Percentiles rank a stretch among this genome's conserved stretches.
phyloP scores from a whole-genome alignment of 2,797 vertebrate species.

The Oreortyx pictus region DNA sequence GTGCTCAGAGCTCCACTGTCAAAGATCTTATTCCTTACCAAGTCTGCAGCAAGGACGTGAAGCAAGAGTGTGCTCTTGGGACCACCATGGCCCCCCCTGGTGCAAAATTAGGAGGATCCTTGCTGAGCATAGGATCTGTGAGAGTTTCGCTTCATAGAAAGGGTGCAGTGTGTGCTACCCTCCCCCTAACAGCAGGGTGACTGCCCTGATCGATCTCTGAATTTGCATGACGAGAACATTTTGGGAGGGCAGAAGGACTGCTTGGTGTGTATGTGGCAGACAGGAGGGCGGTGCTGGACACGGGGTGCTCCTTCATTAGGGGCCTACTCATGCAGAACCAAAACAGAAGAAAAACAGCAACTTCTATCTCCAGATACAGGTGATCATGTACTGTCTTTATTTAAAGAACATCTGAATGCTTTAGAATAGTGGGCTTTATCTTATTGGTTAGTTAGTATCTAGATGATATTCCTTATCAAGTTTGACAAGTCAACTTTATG shows the following conservation, averaged over 20 bases:
- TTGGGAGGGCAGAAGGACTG: background rate
- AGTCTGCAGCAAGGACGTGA: background rate
- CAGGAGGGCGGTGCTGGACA: background rate
- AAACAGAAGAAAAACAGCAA: background rate
- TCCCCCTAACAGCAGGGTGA: background rate
- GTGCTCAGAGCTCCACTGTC: background rate
- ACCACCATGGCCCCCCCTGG: background rate
- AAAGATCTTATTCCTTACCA: background rate
- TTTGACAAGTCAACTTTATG: conserved; percentile 28
- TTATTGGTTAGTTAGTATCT: background rate
- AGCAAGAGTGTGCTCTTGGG: background rate
- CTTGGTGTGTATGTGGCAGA: background rate
- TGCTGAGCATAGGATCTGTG: background rate
- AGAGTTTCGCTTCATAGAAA: rapidly evolving
- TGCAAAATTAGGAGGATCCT: background rate
- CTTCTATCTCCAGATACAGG: background rate
- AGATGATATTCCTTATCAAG: background rate
- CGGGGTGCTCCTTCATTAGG: background rate
- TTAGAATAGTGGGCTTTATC: background rate
- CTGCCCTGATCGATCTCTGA: rapidly evolving
- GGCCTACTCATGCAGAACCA: background rate
- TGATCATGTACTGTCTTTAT: background rate
- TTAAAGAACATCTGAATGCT: background rate
- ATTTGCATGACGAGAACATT: background rate
- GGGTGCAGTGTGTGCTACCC: rapidly evolving